Percentiles rank a stretch among this genome's conserved stretches.
These are phyloP conservation scores for Drosophila tani DNA, from an alignment of 1,140 invertebrate species.

Conservation along the genomic window DNA sequence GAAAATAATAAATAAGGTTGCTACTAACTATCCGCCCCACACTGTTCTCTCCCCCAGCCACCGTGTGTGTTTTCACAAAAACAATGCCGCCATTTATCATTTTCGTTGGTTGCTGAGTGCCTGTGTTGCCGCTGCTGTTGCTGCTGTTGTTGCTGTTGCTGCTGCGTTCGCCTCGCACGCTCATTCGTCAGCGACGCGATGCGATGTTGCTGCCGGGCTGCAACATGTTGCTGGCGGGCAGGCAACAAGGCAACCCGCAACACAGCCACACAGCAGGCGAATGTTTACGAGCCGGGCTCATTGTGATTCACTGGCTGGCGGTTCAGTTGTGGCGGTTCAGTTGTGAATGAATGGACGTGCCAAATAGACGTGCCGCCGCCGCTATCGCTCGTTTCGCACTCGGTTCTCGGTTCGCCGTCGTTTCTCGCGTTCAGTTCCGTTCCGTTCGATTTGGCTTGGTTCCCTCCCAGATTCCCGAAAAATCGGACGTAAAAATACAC, in stretches of 20 bases:
- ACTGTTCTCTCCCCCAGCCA: slow-evolving; percentile 28
- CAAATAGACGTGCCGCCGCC: slow-evolving; percentile 82
- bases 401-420: slow-evolving; percentile 58
- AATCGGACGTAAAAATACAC: slow-evolving; percentile 63
- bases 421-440: slow-evolving; percentile 34
- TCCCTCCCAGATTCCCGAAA: slow-evolving; percentile 55
- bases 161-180: slow-evolving; percentile 13
- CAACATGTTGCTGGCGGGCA: slow-evolving; percentile 27
- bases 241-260: slow-evolving; percentile 38
- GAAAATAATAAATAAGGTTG: neutral
- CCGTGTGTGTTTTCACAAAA: slow-evolving; percentile 52
- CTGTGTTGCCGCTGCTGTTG: slow-evolving; percentile 41
- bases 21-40: slow-evolving; percentile 21
- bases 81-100: slow-evolving; percentile 82
- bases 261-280: slow-evolving; percentile 56
- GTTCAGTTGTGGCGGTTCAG: slow-evolving; percentile 50
- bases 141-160: slow-evolving; percentile 15
- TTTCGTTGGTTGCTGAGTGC: slow-evolving; percentile 53
- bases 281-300: slow-evolving; percentile 76
- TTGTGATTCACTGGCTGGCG: slow-evolving; percentile 53
- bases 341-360: slow-evolving; percentile 84
- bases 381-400: slow-evolving; percentile 52
- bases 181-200: slow-evolving; percentile 22
- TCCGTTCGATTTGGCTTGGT: slow-evolving; percentile 33
- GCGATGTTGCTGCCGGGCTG: slow-evolving; percentile 18